These are phyloP conservation scores for Anseranas semipalmata DNA, from an alignment of 2,113 vertebrate genomes.

Conservation along the genomic window DNA sequence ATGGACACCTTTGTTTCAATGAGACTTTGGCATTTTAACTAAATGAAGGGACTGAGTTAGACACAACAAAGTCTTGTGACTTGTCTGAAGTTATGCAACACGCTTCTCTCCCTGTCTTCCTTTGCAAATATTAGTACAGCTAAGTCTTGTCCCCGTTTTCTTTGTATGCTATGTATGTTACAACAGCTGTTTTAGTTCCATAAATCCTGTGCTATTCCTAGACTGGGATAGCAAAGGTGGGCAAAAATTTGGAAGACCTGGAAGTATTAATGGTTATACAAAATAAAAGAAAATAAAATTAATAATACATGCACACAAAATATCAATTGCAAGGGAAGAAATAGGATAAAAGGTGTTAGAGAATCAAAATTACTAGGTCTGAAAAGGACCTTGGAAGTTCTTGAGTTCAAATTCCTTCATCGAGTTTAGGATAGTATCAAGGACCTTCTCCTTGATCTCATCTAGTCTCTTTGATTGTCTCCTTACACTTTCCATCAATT, in stretches of 20 bases:
- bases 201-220: background rate
- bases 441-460: constrained; percentile 14
- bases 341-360: background rate
- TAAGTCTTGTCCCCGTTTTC: background rate
- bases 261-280: background rate
- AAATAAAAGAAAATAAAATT: background rate
- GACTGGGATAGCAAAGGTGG: background rate
- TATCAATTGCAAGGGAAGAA: background rate
- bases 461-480: constrained; percentile 59
- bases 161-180: background rate
- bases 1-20: background rate
- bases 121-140: background rate
- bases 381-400: background rate
- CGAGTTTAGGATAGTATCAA: constrained; percentile 27
- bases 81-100: background rate
- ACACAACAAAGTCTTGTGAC: background rate
- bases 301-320: background rate
- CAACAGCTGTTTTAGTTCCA: background rate
- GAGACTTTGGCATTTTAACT: background rate
- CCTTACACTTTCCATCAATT: constrained; percentile 47
- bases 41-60: background rate
- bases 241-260: background rate
- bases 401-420: background rate
- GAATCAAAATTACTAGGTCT: constrained; percentile 11
- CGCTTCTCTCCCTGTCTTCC: background rate